A percentile compares a stretch with the other conserved stretches of the same genome.
phyloP scores from a whole-genome alignment of 2,797 vertebrate genomes.

The Syndactyla subalaris region DNA sequence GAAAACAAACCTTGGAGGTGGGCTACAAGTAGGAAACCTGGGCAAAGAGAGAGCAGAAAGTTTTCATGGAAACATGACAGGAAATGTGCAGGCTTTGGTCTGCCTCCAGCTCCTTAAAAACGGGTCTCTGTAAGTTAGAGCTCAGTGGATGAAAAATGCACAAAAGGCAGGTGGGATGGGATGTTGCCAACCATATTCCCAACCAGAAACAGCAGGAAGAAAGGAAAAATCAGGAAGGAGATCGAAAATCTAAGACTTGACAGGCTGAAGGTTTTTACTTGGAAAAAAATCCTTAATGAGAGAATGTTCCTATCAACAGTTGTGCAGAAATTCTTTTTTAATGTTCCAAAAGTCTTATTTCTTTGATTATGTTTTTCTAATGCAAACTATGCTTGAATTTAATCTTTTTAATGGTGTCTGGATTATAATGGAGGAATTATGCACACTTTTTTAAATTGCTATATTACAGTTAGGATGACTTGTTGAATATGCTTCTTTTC shows the following conservation, averaged over 20 bases:
- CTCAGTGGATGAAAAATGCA: neutral
- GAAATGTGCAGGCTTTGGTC: neutral
- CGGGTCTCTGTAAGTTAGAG: accelerated
- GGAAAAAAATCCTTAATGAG: neutral
- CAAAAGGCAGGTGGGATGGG: neutral
- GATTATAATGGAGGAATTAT: neutral
- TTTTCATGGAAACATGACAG: neutral
- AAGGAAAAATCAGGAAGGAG: neutral
- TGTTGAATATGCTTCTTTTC: neutral
- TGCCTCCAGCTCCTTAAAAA: neutral
- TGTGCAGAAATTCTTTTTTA: neutral
- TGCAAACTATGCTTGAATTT: neutral
- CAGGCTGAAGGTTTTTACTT: neutral
- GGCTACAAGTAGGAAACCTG: neutral
- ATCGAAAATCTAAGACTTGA: neutral
- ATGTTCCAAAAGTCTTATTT: neutral
- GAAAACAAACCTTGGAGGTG: neutral
- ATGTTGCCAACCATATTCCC: neutral
- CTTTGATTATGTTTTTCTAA: neutral
- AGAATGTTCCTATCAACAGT: neutral
- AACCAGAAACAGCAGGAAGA: neutral
- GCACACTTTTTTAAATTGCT: neutral
- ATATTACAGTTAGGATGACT: neutral
- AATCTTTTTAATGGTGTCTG: neutral
- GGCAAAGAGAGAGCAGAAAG: neutral